These are phyloP conservation scores for Diachrysia chrysitis DNA, from an alignment of 2,888 invertebrate genomes.

Conservation along the genomic window DNA sequence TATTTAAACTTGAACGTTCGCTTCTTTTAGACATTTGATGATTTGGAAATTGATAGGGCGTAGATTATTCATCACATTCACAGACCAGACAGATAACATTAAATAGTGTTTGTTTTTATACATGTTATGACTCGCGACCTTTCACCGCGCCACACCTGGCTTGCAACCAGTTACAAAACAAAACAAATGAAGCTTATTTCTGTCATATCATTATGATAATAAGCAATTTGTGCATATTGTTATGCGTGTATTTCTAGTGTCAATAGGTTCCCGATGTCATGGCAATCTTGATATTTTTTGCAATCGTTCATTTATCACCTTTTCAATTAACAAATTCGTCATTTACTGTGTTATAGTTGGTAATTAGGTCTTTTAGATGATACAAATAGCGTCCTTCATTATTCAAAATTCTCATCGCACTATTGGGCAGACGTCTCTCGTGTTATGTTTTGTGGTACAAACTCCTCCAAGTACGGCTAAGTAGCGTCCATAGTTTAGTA, in stretches of 20 bases:
- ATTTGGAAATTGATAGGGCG: background rate
- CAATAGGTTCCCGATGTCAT: constrained; percentile 42
- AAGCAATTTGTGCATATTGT: constrained; percentile 19
- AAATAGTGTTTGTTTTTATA: constrained; percentile 1
- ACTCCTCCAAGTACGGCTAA: no score
- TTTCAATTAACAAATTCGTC: background rate
- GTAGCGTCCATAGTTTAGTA: no score
- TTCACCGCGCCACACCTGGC: constrained; percentile 26
- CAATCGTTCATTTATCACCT: constrained; percentile 28
- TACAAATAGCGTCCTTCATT: no score
- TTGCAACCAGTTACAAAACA: constrained; percentile 22
- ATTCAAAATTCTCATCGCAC: no score
- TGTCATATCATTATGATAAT: constrained; percentile 17
- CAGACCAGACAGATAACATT: no score
- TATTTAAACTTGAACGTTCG: no score
- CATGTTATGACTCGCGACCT: constrained; percentile 22
- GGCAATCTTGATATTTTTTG: constrained; percentile 17
- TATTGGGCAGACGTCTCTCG: no score
- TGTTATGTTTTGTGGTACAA: no score
- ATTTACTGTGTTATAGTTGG: background rate
- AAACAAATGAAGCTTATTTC: constrained; percentile 27
- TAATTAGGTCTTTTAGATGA: no score
- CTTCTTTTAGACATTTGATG: no score
- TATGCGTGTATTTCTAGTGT: constrained; percentile 23
- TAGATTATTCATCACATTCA: background rate